Conservation (phyloP, 2,888 invertebrate species). For the Eupithecia centaureata region DNA sequence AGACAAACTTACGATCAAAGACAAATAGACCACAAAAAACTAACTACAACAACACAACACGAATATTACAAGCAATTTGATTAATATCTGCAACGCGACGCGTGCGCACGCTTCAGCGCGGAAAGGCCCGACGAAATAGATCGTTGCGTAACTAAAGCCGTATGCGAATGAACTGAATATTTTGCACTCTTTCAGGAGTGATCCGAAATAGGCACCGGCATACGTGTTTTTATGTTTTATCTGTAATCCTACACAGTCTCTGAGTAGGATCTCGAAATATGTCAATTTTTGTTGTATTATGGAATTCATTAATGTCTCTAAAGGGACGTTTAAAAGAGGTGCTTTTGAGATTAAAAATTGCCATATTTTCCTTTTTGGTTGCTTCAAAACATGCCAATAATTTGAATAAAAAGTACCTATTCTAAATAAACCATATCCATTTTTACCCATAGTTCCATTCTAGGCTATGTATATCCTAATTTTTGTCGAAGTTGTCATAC, state of each 20-base stretch:
- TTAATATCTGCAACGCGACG: constrained; percentile 25
- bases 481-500: not conserved
- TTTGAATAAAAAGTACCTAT: not conserved
- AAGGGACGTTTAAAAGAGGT: too few species aligned
- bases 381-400: not conserved
- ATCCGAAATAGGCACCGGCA: not conserved
- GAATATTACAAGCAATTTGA: constrained; percentile 7
- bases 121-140: constrained; percentile 46
- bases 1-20: constrained; percentile 20
- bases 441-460: not conserved
- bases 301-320: too few species aligned
- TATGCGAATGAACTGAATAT: constrained; percentile 49
- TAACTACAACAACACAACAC: constrained; percentile 20
- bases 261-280: not conserved
- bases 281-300: not conserved
- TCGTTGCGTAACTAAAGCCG: constrained; percentile 43
- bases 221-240: not conserved
- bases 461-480: not conserved
- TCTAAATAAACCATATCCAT: not conserved
- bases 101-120: constrained; percentile 20
- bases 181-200: constrained; percentile 17
- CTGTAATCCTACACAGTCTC: not conserved
- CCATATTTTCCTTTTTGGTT: too few species aligned
- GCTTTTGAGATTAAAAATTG: too few species aligned
- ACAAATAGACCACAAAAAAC: constrained; percentile 15